Evolutionary conservation across 2,797 vertebrate species (phyloP).

Genomic region (Rhinatrema bivittatum): DNA sequence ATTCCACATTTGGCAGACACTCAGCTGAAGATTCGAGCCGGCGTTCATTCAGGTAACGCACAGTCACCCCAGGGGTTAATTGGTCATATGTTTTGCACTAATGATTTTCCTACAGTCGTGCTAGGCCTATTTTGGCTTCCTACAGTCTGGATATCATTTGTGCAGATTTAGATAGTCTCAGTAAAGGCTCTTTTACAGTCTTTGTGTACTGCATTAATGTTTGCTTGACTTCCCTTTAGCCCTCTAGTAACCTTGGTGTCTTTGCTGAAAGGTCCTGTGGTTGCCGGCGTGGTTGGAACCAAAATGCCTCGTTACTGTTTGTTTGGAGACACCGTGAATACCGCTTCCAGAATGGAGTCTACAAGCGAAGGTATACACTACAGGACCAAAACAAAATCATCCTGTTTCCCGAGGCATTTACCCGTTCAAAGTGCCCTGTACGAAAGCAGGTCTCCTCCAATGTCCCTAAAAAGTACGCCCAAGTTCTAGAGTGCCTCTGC

Average conservation of each 20-base stretch:
- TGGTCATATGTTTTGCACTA: no score
- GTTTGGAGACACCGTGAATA: slow-evolving; percentile 72
- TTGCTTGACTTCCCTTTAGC: no score
- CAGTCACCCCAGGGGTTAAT: no score
- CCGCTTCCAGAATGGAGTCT: slow-evolving; percentile 71
- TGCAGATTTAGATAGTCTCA: no score
- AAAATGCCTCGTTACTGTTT: slow-evolving; percentile 74
- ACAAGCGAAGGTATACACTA: slow-evolving; percentile 65
- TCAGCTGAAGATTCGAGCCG: slow-evolving; percentile 61
- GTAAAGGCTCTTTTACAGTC: no score
- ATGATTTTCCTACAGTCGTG: neutral
- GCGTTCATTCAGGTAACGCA: slow-evolving; percentile 67
- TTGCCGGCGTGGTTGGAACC: slow-evolving; percentile 68
- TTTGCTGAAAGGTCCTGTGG: slow-evolving; percentile 60
- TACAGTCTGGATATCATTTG: no score
- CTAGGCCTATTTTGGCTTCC: neutral
- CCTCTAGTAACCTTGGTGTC: no score
- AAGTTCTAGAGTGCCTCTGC: no score
- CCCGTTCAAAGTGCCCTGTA: no score
- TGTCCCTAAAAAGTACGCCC: neutral
- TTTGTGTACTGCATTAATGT: no score
- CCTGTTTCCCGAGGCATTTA: no score
- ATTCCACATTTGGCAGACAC: slow-evolving; percentile 67
- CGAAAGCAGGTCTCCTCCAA: neutral
- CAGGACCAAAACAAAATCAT: no score